Base-by-base conservation (phyloP, 2,113 vertebrate genomes). In the Megaceryle maxima region DNA sequence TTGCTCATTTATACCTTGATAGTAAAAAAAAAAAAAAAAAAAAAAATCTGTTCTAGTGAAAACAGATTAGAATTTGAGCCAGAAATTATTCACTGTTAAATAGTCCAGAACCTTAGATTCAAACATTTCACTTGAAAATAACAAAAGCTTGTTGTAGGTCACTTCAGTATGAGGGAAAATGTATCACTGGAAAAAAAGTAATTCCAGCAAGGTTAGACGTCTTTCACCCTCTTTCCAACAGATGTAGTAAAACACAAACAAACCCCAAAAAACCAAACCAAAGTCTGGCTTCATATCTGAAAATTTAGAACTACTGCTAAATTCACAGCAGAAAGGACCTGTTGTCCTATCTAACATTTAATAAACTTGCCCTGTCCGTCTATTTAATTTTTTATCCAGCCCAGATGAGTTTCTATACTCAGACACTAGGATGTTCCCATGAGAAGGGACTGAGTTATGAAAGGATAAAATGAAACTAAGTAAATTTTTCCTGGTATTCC, bases 1-100 rank as follows among this genome's bases (percentile, higher is more conserved):
- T 98, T 97, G 97, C 94, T 98, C 97, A 96, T 97, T 97, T 98
- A 84, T 97, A 96, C 64, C 77, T 91, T 95, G 92, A 93, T 96
- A 88, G 69, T 92, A 41, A 41, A 41, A 41, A 41, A 41, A 37
- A 37, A 37, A 41, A 41, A 41, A 37, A 37, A 37, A 41, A 41
- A 41, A 41, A 41, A 41, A 41, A 41, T 10, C 39, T 81, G 66
- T 73, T 93, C 43, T 85, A 96, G 59, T 92, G 69, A 83, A 94
- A 98, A 97, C 94, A 96, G 78, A 95, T 97, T 88, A 96, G 69
- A 95, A 84, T n/a, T 66, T 68, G 60, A 96, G 44, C 29, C 93
- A 50, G 75, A 97, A 97, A 96, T 97, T 97, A 94, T 95, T 97
- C 92, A 94, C 64, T 94, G 80, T 87, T 96, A 96, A 97, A 94